Base-by-base conservation (phyloP, 2,888 invertebrate genomes). In the Sicus ferrugineus region DNA sequence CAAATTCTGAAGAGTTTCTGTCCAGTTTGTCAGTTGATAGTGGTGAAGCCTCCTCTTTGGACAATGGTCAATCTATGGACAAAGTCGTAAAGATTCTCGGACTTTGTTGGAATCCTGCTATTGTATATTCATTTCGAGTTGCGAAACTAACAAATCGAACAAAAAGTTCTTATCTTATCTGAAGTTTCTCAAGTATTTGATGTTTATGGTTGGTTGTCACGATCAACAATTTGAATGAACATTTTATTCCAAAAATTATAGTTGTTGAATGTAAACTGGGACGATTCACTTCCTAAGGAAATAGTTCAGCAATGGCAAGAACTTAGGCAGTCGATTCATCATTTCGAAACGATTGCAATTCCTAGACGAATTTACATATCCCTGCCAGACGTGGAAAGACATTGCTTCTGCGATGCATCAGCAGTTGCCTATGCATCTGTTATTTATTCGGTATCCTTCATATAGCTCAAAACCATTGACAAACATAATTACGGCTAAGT, bases 121-220 rank as follows among this genome's bases (percentile, higher is more conserved):
- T 73, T 34, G 26, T 52, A 31, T 70, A 70, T 19, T 28, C 26
- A 2, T 72, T 68, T 9, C 59, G 63, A 23, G 63, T 73, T 0
- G n/a, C 34, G 21, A 34, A 50, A 9, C 42, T 34, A 1, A 31
- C 6, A 23, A 26, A 19, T 2, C 23, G 58, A 7, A 69, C 71
- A n/a, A 72, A 73, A 26, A 34, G 72, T 5, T 56, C n/a, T 16
- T 7, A 34, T 73, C 14, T 31, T 73, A 5, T 70, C 72, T 4
- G 70, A 72, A 19, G 61, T 69, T 2, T 38, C 72, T n/a, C 38
- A 56, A 38, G 67, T 74, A 1, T 73, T 73, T 14, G 71, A 74
- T 7, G 71, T 68, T 0, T 58, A 73, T 5, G 72, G 72, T 5
- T 28, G 72, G 1, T 54, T 72, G 0, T 68, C 72, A 0, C 73